Evolutionary conservation across 2,797 vertebrate species (phyloP).

Genomic region (Hoplostethus mediterraneus): DNA sequence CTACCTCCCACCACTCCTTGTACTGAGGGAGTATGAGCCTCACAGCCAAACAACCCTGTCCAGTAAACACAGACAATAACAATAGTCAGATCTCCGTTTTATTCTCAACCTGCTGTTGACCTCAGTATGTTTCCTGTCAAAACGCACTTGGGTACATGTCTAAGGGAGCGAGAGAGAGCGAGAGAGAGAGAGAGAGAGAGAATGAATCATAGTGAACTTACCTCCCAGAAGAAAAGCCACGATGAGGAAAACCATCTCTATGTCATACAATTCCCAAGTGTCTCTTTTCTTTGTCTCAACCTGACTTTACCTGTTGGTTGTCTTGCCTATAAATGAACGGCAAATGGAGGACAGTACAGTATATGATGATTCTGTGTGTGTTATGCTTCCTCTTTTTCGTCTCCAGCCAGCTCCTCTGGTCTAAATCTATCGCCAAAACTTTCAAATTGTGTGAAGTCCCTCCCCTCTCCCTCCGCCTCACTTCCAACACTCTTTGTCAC

Average conservation of each 20-base stretch:
- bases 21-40: constrained; percentile 8
- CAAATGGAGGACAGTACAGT: not conserved
- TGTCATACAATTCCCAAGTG: accelerated
- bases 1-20: not conserved
- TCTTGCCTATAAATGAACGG: not conserved
- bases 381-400: constrained; percentile 48
- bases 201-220: constrained; percentile 27
- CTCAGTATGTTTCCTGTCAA: too few species aligned
- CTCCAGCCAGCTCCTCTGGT: constrained; percentile 9
- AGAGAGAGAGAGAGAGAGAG: not conserved
- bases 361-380: not conserved
- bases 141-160: too few species aligned
- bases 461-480: not conserved
- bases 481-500: too few species aligned
- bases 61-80: constrained; percentile 33
- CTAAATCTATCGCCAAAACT: not conserved
- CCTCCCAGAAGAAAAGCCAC: constrained; percentile 48
- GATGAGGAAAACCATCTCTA: constrained; percentile 25
- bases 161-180: not conserved
- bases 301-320: not conserved
- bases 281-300: not conserved
- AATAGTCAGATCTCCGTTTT: not conserved
- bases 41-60: constrained; percentile 37
- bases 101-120: not conserved
- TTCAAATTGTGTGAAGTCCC: not conserved